Conservation (phyloP, 2,113 vertebrate genomes). For the Sporophila hypoxantha region DNA sequence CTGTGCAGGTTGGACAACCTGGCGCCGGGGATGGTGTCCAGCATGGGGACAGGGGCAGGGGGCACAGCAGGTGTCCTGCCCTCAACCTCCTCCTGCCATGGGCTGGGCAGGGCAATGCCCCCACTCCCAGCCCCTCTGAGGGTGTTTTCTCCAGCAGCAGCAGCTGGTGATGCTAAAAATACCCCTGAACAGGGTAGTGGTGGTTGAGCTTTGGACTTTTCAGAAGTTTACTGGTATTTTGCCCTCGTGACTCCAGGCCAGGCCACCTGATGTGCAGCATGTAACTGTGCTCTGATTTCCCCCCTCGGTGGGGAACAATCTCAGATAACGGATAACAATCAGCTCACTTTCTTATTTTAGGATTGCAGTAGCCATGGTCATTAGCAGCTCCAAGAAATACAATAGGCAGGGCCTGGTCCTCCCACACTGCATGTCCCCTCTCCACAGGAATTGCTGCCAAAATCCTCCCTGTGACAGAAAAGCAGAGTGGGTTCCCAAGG, state of each 20-base stretch:
- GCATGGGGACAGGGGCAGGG: not conserved
- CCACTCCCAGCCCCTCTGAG: accelerated
- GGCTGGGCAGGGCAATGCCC: not conserved
- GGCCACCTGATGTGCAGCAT: not conserved
- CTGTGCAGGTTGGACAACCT: not conserved
- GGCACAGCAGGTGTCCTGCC: not conserved
- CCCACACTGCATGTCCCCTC: not conserved
- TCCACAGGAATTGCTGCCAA: not conserved
- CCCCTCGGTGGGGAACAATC: not conserved
- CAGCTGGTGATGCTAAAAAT: conserved; percentile 35
- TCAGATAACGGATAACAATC: not conserved
- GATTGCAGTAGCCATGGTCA: not conserved
- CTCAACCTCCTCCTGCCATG: not conserved
- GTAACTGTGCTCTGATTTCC: not conserved
- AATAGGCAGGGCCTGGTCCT: conserved; percentile 17
- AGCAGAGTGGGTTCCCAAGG: not conserved
- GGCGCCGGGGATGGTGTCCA: not conserved
- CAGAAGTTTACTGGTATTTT: not conserved
- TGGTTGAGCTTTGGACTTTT: conserved; percentile 14
- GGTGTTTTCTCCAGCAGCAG: not conserved
- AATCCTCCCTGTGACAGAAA: not conserved
- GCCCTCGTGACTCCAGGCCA: not conserved
- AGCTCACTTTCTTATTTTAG: conserved; percentile 38
- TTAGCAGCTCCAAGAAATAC: not conserved
- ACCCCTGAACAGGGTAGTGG: not conserved